Conservation (phyloP, 2,888 invertebrate species). For the Ormia ochracea region DNA sequence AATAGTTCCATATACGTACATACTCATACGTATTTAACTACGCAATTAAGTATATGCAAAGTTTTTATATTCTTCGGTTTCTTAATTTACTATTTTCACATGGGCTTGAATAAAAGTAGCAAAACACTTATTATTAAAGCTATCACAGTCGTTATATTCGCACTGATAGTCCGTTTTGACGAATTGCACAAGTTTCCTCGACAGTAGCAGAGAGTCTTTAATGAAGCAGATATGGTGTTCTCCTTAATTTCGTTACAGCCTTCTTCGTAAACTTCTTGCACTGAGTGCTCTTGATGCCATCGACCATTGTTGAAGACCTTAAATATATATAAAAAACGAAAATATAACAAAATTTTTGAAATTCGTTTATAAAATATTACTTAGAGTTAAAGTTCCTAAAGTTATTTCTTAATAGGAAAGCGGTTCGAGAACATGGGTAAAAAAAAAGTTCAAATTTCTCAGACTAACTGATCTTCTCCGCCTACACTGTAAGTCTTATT, state of each 20-base stretch:
- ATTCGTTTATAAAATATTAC: too few species aligned
- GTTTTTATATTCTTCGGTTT: background rate
- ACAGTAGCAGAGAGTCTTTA: conserved; percentile 84
- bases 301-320: conserved; percentile 73
- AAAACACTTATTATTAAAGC: conserved; percentile 20
- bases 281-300: conserved; percentile 82
- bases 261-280: conserved; percentile 84
- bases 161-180: conserved; percentile 64
- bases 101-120: conserved; percentile 9
- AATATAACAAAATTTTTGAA: too few species aligned
- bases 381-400: too few species aligned
- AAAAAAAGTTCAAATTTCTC: too few species aligned
- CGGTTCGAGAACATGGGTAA: too few species aligned
- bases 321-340: conserved; percentile 18
- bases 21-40: background rate
- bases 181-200: conserved; percentile 85
- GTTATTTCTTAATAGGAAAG: too few species aligned
- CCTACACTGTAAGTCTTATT: too few species aligned
- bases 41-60: background rate
- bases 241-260: conserved; percentile 83
- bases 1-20: too few species aligned
- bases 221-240: conserved; percentile 78
- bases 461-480: too few species aligned
- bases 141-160: conserved; percentile 46
- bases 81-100: background rate